A percentile compares a stretch with the other conserved stretches of the same genome.
Evolutionary conservation across 2,797 vertebrate genomes (phyloP).

Genomic region (Xiphorhynchus erythropygius): DNA sequence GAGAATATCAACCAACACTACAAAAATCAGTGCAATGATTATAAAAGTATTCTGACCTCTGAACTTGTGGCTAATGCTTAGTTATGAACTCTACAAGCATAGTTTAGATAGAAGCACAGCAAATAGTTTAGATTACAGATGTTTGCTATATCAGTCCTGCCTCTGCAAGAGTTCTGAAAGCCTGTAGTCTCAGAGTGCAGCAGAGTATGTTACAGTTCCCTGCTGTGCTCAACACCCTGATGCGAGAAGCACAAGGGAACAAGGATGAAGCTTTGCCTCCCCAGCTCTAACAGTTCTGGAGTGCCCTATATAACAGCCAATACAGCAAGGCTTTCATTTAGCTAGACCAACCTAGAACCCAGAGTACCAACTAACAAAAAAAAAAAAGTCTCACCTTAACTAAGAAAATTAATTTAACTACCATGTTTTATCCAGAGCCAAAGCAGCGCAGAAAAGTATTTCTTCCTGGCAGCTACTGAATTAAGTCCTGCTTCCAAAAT

Average conservation of each 20-base stretch:
- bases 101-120: too few species aligned
- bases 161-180: background rate
- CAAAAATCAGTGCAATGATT: background rate
- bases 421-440: background rate
- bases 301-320: background rate
- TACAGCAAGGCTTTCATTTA: background rate
- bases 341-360: background rate
- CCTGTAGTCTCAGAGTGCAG: background rate
- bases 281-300: background rate
- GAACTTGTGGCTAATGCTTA: background rate
- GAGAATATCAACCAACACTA: background rate
- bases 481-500: background rate
- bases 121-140: background rate
- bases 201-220: conserved; percentile 15
- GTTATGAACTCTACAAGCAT: background rate
- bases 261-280: background rate
- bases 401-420: background rate
- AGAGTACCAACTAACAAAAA: background rate
- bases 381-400: background rate
- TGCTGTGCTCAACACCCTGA: background rate
- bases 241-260: background rate
- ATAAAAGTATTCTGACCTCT: background rate
- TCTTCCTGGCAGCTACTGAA: background rate
- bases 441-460: background rate
- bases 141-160: background rate